Base-by-base conservation (phyloP, 2,113 vertebrate species). In the Catharus minimus region DNA sequence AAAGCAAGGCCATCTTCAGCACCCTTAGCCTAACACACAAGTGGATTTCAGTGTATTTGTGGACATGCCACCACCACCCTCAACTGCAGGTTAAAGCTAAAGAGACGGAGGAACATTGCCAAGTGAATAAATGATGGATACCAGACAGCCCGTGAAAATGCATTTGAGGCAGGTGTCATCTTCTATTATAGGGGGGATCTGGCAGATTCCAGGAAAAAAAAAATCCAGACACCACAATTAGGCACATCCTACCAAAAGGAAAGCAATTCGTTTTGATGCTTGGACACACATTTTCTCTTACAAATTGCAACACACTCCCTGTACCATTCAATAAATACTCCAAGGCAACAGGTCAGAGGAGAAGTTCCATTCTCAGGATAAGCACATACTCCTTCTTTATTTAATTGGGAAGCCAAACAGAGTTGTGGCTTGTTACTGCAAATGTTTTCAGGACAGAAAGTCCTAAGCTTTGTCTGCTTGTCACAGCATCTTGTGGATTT, bases 391-490 rank as follows among this genome's bases (percentile, higher is more conserved):
- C 60, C 62, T 76, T 67, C 69, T 49, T 57, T 74, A 57, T 86
- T 89, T 86, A 84, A 81, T 41, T 82, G 57, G 46, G 38, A 94
- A 95, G 69, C 44, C 33, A 79, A 58, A 82, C 7, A 17, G 38
- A 78, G 46, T n/a, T 89, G 85, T 68, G 74, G 71, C 78, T 86
- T 68, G 61, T 76, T 95, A 88, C 71, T 67, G 67, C 46, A 69
- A 75, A 92, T 82, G 73, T 76, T 77, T 93, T 84, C 68, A 83
- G 93, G 86, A 88, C 90, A 90, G 61, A 77, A 94, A 88, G 85
- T 89, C 72, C 78, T 78, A 82, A 64, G 74, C 39, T 76, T 69
- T 64, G 50, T 52, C 68, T 91, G 87, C 43, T 93, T 90, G 79
- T 93, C 85, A 87, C 44, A 89, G 79, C 92, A 86, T 76, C 83